Percentiles rank a stretch among this genome's conserved stretches.
These are phyloP conservation scores for Vanacampus margaritifer DNA, from an alignment of 2,113 vertebrate genomes.

Conservation along the genomic window DNA sequence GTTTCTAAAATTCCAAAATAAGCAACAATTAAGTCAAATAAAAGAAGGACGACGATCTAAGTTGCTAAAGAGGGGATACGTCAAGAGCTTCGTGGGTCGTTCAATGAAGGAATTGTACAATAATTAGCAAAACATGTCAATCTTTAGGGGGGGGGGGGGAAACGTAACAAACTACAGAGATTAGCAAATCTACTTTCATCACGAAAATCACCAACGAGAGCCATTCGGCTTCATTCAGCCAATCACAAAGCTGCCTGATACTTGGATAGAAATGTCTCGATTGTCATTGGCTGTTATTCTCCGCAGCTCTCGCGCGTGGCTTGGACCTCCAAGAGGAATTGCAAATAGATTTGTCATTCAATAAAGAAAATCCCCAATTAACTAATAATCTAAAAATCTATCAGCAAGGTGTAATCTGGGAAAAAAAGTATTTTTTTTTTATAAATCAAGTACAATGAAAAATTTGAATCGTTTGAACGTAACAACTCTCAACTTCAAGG, in stretches of 20 bases:
- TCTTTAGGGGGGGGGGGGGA: not conserved
- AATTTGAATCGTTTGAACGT: conserved; percentile 26
- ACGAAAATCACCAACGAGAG: not conserved
- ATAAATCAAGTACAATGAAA: conserved; percentile 16
- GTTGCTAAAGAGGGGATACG: not conserved
- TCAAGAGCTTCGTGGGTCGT: not conserved
- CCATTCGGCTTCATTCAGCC: not conserved
- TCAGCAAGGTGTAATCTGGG: conserved; percentile 5
- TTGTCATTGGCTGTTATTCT: not conserved
- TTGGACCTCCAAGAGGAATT: not conserved
- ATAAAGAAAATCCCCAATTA: not conserved
- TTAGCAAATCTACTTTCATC: not conserved
- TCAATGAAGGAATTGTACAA: not conserved
- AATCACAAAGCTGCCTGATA: conserved; percentile 10
- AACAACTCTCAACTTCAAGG: not conserved
- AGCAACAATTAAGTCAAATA: not conserved
- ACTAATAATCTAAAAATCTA: conserved; percentile 10
- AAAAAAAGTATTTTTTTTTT: conserved; percentile 1
- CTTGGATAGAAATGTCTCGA: not conserved
- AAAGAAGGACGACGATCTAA: not conserved
- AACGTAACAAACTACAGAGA: not conserved
- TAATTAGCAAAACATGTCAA: not conserved
- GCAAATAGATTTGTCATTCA: conserved; percentile 2
- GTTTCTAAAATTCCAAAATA: not conserved
- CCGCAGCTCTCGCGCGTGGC: not conserved